phyloP scores from a whole-genome alignment of 2,113 vertebrate genomes.

The Silurus asotus region DNA sequence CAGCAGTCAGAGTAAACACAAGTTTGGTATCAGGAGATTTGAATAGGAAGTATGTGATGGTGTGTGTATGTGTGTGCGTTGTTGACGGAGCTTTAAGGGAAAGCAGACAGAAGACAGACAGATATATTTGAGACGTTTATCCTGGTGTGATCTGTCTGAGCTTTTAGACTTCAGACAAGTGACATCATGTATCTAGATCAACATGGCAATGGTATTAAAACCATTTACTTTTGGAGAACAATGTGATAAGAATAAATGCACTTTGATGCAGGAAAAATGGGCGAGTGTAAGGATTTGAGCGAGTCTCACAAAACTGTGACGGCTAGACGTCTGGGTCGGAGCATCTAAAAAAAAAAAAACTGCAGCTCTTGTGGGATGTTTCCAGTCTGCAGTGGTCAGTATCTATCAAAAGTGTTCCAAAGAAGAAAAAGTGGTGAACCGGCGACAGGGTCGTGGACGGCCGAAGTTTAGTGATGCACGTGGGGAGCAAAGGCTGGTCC shows the following conservation, averaged over 20 bases:
- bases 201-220: not conserved
- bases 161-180: conserved; percentile 7
- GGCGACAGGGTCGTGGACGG: too few species aligned
- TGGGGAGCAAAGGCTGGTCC: too few species aligned
- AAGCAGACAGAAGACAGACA: conserved; percentile 21
- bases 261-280: not conserved
- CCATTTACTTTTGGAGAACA: not conserved
- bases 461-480: too few species aligned
- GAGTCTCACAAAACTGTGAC: too few species aligned
- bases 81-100: not conserved
- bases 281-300: too few species aligned
- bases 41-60: not conserved
- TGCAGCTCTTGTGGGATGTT: too few species aligned
- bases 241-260: not conserved
- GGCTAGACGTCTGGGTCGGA: too few species aligned
- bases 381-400: too few species aligned
- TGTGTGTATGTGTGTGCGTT: not conserved
- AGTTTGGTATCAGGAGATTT: not conserved
- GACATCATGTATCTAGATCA: conserved; percentile 12
- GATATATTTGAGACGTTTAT: conserved; percentile 12
- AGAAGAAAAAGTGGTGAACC: too few species aligned
- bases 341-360: too few species aligned
- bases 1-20: not conserved
- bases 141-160: conserved; percentile 31
- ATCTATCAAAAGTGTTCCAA: too few species aligned